Evolutionary conservation across 2,888 invertebrate species (phyloP).

Genomic region (Caenorhabditis sulstoni): DNA sequence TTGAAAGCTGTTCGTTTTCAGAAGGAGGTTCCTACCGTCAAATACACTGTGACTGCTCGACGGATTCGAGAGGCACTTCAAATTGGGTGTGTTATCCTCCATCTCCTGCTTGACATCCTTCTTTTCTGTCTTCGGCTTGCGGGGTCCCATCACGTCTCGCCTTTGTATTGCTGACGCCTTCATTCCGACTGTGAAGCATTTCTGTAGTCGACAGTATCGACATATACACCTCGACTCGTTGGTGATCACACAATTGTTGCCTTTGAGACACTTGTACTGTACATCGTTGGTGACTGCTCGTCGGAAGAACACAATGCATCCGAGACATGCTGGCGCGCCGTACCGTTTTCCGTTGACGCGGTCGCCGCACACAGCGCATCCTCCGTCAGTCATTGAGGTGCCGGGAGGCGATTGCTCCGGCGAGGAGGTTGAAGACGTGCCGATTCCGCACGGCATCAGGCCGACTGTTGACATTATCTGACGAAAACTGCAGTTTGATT

Average conservation of each 20-base stretch:
- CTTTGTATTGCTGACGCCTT: conserved; percentile 67
- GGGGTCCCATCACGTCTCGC: conserved; percentile 68
- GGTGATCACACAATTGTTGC: conserved; percentile 61
- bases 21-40: conserved; percentile 25
- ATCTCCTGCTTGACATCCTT: conserved; percentile 22
- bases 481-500: conserved; percentile 19
- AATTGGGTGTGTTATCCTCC: conserved; percentile 39
- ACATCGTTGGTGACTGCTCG: conserved; percentile 67
- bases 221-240: conserved; percentile 69
- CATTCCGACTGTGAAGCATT: conserved; percentile 67
- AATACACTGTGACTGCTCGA: conserved; percentile 43
- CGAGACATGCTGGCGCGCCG: conserved; percentile 71
- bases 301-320: conserved; percentile 71
- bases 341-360: conserved; percentile 65
- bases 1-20: not conserved
- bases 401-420: conserved; percentile 29
- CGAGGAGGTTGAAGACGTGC: conserved; percentile 17
- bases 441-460: conserved; percentile 26
- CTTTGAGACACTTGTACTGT: conserved; percentile 65
- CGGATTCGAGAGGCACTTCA: conserved; percentile 44
- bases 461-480: conserved; percentile 25
- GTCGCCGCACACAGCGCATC: conserved; percentile 70
- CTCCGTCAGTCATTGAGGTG: conserved; percentile 19
- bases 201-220: conserved; percentile 66
- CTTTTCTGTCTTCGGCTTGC: conserved; percentile 55